These are phyloP conservation scores for Pristionchus entomophagus DNA, from an alignment of 2,888 invertebrate genomes.

Conservation along the genomic window DNA sequence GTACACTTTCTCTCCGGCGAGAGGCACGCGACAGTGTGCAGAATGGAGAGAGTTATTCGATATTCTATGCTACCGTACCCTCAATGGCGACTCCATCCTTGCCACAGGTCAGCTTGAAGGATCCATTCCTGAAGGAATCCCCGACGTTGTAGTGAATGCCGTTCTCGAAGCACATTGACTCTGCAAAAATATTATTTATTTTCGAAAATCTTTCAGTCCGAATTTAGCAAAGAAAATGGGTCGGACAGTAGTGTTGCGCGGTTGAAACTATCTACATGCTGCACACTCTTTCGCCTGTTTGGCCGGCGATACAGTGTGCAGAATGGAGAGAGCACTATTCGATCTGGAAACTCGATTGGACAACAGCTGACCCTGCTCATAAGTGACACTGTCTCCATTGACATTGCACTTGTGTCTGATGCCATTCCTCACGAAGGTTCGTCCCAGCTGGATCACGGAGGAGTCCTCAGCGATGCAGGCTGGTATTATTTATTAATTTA, in stretches of 20 bases:
- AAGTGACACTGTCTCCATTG: constrained; percentile 71
- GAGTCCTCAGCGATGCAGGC: constrained; percentile 73
- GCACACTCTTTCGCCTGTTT: too few species aligned
- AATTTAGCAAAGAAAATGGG: too few species aligned
- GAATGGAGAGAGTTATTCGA: too few species aligned
- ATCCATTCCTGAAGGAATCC: constrained; percentile 72
- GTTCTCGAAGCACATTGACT: constrained; percentile 74
- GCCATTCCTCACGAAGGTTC: constrained; percentile 69
- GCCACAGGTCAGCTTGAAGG: constrained; percentile 71
- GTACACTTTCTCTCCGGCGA: too few species aligned
- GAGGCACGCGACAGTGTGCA: too few species aligned
- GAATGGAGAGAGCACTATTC: too few species aligned
- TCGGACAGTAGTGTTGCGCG: too few species aligned
- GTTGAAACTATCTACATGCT: too few species aligned
- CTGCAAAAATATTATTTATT: too few species aligned
- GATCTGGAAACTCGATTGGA: too few species aligned
- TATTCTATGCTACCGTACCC: constrained; percentile 54
- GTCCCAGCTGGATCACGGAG: constrained; percentile 71
- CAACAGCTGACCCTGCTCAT: constrained; percentile 67
- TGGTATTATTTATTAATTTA: constrained; percentile 50
- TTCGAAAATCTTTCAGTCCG: too few species aligned
- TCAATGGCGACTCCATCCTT: constrained; percentile 70
- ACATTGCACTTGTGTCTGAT: constrained; percentile 71
- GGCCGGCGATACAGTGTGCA: too few species aligned
- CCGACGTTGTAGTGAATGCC: constrained; percentile 74